phyloP scores from a whole-genome alignment of 2,888 invertebrate species.

The Keiferia lycopersicella region DNA sequence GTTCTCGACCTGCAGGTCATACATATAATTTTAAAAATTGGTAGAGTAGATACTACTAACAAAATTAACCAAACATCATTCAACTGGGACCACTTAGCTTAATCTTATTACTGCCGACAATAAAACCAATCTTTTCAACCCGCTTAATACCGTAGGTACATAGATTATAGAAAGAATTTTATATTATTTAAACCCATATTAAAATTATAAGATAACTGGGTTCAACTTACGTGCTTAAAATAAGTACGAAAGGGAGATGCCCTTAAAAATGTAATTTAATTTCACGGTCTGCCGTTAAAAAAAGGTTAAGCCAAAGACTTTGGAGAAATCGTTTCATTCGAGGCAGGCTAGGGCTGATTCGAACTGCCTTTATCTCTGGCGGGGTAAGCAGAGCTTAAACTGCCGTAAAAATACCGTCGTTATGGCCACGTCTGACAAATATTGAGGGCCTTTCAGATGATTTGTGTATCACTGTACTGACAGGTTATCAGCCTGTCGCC shows the following conservation, averaged over 20 bases:
- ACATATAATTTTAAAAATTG: too few relatives aligned
- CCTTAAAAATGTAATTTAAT: slow-evolving; percentile 39
- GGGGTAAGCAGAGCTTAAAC: too few relatives aligned
- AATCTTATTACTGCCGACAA: neutral
- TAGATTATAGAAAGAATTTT: slow-evolving; percentile 1
- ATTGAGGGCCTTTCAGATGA: too few relatives aligned
- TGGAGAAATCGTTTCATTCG: slow-evolving; percentile 37
- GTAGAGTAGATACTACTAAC: too few relatives aligned
- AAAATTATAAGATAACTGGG: slow-evolving; percentile 28
- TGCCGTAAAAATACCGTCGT: too few relatives aligned
- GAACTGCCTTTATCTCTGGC: too few relatives aligned
- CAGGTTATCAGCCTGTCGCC: too few relatives aligned
- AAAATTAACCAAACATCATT: neutral
- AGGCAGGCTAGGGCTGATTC: slow-evolving; percentile 1
- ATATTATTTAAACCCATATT: slow-evolving; percentile 11
- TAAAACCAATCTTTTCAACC: neutral
- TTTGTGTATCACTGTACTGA: too few relatives aligned
- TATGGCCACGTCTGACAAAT: too few relatives aligned
- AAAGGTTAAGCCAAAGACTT: slow-evolving; percentile 31
- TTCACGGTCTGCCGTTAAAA: slow-evolving; percentile 40
- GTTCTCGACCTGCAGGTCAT: too few relatives aligned
- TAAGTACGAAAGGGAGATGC: neutral
- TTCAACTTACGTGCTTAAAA: slow-evolving; percentile 30
- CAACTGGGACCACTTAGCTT: neutral
- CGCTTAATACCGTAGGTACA: neutral